Evolutionary conservation across 1,140 invertebrate species (phyloP), one percentile per base, ranked within the genome.

Genomic region (Cataglyphis hispanica): DNA sequence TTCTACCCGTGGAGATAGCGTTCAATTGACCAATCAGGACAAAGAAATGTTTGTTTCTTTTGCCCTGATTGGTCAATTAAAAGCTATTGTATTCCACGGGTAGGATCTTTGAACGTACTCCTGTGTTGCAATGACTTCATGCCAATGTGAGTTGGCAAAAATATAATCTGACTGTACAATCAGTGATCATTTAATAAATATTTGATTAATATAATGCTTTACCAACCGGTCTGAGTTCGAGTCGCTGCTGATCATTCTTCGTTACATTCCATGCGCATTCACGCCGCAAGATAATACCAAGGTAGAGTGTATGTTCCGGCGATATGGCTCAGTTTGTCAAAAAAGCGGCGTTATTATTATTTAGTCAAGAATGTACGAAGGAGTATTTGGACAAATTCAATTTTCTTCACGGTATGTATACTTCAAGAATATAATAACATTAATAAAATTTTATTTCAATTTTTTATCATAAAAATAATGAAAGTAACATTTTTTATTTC

Each of bases 331-430:
- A 75, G 1, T 10, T 84, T 53, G 31, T 88, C 2, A 86, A 11
- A n/a, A 93, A 94, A 34, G 85, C 95, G 31, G 87, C 96, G n/a
- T 91, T 96, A 63, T 93, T 96, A 19, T 85, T 97, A 56, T 93
- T 97, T 77, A 95, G 96, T 4, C 94, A 97, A 90, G 94, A 97
- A 92, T 98, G 97, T 93, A 96, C 96, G 80, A 96, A 97, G 90
- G 96, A 97, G 92, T 98, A 98, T 94, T 97, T 98, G 90, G 91
- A 96, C 22, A 96, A 98, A 31, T 97, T 96, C 75, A 97, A 98
- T 93, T 98, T 98, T 91, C 93, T 97, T 25, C 96, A 98, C 93
- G 96, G 97, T 98, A 95, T 95, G 95, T 91, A 70, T 7, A 10
- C 19, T 1, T 0, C 0, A 5, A 58, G 25, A 27, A 4, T 1